These are phyloP conservation scores for Brachyrhaphis roseni DNA, from an alignment of 2,797 vertebrate species.

Conservation along the genomic window DNA sequence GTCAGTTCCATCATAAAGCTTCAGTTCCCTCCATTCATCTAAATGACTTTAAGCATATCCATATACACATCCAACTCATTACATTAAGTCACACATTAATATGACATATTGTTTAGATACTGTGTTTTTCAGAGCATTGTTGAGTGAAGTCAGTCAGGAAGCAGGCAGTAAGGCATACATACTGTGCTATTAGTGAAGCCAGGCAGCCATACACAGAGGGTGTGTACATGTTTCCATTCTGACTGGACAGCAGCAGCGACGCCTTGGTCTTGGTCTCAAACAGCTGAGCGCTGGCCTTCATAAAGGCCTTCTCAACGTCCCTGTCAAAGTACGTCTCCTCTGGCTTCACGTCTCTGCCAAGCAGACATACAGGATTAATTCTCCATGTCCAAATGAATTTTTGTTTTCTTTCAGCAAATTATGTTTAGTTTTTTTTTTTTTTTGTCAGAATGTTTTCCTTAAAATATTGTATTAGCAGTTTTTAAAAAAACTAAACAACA, in stretches of 20 bases:
- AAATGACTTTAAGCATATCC: not conserved
- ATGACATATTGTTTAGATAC: not conserved
- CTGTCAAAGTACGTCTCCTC: constrained; percentile 97
- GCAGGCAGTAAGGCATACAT: constrained; percentile 74
- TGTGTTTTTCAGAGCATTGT: not conserved
- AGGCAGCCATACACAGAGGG: constrained; percentile 97
- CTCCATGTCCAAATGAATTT: not conserved
- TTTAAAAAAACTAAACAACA: not conserved
- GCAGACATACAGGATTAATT: not conserved
- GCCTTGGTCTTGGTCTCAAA: constrained; percentile 93
- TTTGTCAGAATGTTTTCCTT: not conserved
- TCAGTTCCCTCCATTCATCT: not conserved
- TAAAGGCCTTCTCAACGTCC: constrained; percentile 97
- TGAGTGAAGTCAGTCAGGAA: not conserved
- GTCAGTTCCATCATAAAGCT: not conserved
- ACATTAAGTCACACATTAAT: not conserved
- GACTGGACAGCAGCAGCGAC: constrained; percentile 92
- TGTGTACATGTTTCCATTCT: constrained; percentile 99
- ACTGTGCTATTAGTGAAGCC: constrained; percentile 93
- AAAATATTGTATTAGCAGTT: not conserved
- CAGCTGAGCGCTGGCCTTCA: constrained; percentile 93
- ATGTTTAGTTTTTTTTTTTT: too few relatives aligned
- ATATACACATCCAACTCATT: not conserved
- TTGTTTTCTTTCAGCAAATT: not conserved
- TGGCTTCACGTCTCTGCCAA: constrained; percentile 86